Evolutionary conservation across 2,888 invertebrate species (phyloP), one percentile per base, ranked within the genome.

Genomic region (Eretmocerus hayati): DNA sequence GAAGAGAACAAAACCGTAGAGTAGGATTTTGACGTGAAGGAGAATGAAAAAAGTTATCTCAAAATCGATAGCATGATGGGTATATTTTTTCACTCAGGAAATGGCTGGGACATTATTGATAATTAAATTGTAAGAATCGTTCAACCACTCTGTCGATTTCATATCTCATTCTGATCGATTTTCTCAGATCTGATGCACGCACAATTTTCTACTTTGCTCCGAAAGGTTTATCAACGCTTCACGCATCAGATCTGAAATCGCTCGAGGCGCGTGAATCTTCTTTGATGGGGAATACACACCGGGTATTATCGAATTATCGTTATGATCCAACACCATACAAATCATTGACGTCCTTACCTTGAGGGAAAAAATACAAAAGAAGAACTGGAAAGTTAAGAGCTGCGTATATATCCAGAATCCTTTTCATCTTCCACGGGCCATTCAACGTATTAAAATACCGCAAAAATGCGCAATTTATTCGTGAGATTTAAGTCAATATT

Each of bases 291-390:
- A 41, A 16, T 41, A 21, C 40, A 26, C 43, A 35, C 46, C 50
- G 37, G 36, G 31, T 51, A 54, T 54, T 51, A 51, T 51, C 50
- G 54, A 48, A 51, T 54, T 54, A 54, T 54, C 54, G 51, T 51
- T 50, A 51, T 48, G 54, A 48, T 51, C 43, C 50, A 30, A 31
- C 16, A 40, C 46, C 26, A 42, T 40, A 39, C 33, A 38, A 46
- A 52, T 48, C 46, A 45, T 48, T 40, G 42, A 16, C 20, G 42
- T 11, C 22, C 9, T 20, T 20, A 42, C 37, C n/a, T n/a, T n/a
- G n/a, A n/a, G n/a, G n/a, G n/a, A n/a, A n/a, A n/a, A n/a, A n/a
- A n/a, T n/a, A n/a, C n/a, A n/a, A n/a, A n/a, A n/a, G n/a, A n/a
- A n/a, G n/a, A n/a, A n/a, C n/a, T n/a, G n/a, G n/a, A n/a, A n/a